A percentile compares a stretch with the other conserved stretches of the same genome.
phyloP scores from a whole-genome alignment of 1,140 invertebrate genomes.

The Aphaenogaster rudis region DNA sequence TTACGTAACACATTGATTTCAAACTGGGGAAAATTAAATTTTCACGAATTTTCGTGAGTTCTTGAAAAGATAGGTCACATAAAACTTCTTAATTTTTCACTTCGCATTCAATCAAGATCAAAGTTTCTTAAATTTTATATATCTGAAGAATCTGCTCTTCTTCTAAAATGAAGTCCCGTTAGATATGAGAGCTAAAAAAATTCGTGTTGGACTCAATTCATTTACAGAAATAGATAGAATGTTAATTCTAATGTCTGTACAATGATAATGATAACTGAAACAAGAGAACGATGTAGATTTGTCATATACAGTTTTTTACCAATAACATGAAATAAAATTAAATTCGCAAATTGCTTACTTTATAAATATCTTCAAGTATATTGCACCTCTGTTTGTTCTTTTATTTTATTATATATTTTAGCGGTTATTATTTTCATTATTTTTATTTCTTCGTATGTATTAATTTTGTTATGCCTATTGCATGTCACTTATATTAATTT shows the following conservation, averaged over 20 bases:
- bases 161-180: neutral
- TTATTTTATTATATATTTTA: neutral
- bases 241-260: neutral
- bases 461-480: neutral
- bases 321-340: neutral
- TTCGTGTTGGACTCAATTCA: neutral
- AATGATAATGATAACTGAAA: neutral
- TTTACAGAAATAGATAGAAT: neutral
- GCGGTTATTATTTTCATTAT: neutral
- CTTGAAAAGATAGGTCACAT: neutral
- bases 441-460: neutral
- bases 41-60: neutral
- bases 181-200: neutral
- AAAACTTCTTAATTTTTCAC: conserved; percentile 11
- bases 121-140: neutral
- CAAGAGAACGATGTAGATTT: neutral
- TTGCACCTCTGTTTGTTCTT: neutral
- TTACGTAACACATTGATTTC: neutral
- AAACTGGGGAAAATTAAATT: conserved; percentile 32
- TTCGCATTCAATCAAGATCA: neutral
- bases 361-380: neutral
- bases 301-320: neutral
- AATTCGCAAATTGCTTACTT: neutral
- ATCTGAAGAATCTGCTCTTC: neutral
- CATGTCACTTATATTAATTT: neutral